A percentile compares a stretch with the other conserved stretches of the same genome.
Evolutionary conservation across 2,888 invertebrate species (phyloP).

Genomic region (Drosophila anomelani): DNA sequence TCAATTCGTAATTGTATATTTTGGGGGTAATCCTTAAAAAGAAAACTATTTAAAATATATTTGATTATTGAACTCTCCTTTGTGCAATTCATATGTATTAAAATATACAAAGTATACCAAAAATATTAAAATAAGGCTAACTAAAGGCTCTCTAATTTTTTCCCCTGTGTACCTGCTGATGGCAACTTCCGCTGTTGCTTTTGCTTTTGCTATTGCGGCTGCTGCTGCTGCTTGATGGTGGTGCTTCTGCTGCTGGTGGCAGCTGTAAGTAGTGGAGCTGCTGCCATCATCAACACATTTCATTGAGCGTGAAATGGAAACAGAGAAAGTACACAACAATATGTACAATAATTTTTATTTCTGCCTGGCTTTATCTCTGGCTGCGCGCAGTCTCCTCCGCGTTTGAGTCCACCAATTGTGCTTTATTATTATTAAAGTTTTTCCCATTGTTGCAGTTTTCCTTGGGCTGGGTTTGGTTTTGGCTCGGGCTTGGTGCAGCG

Average conservation of each 20-base stretch:
- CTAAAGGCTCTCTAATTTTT: no score
- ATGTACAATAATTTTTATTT: slow-evolving; percentile 71
- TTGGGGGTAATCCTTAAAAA: neutral
- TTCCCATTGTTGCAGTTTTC: slow-evolving; percentile 73
- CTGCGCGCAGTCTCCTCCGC: slow-evolving; percentile 41
- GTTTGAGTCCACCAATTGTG: slow-evolving; percentile 29
- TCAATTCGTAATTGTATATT: neutral
- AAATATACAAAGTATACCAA: no score
- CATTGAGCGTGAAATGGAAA: slow-evolving; percentile 83
- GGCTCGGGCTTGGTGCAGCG: slow-evolving; percentile 32
- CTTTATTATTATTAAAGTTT: slow-evolving; percentile 63
- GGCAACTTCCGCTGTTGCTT: slow-evolving; percentile 71
- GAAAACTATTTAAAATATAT: no score
- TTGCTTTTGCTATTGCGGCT: slow-evolving; percentile 25
- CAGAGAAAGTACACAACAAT: slow-evolving; percentile 77
- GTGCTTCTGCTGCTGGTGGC: slow-evolving; percentile 14
- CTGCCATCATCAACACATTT: slow-evolving; percentile 79
- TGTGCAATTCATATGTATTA: no score
- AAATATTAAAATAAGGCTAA: no score
- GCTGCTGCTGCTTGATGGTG: slow-evolving; percentile 12
- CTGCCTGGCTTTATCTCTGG: slow-evolving; percentile 50
- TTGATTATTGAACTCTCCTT: neutral
- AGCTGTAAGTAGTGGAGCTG: slow-evolving; percentile 40
- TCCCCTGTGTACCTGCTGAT: slow-evolving; percentile 53
- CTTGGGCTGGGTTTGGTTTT: slow-evolving; percentile 48